A percentile compares a stretch with the other conserved stretches of the same genome.
These are phyloP conservation scores for Hylaea fasciaria DNA, from an alignment of 2,888 invertebrate species.

Conservation along the genomic window DNA sequence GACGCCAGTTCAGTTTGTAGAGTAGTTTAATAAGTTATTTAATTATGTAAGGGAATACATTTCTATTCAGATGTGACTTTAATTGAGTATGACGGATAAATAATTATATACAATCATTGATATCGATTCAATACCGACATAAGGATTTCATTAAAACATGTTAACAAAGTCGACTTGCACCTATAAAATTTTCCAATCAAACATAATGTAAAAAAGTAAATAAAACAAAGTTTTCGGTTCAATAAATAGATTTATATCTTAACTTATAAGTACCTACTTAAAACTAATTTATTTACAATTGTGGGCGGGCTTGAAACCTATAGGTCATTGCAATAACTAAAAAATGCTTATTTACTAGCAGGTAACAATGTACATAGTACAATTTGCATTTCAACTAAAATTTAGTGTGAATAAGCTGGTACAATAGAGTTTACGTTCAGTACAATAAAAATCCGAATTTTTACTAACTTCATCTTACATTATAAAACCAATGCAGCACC, in stretches of 20 bases:
- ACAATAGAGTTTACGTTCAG: constrained; percentile 12
- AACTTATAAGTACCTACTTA: constrained; percentile 48
- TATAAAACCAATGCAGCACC: constrained; percentile 1
- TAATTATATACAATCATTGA: no score
- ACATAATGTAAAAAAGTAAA: constrained; percentile 5
- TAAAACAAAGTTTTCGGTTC: constrained; percentile 48
- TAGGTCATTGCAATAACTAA: constrained; percentile 45
- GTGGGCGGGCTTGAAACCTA: constrained; percentile 56
- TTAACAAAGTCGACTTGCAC: no score
- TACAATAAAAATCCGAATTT: neutral
- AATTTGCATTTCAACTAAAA: constrained; percentile 21
- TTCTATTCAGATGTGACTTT: no score
- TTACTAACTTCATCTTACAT: neutral
- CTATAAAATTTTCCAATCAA: neutral
- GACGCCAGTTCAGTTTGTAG: no score
- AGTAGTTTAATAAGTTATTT: no score
- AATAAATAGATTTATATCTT: constrained; percentile 77
- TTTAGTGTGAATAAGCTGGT: constrained; percentile 28
- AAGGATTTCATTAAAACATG: no score
- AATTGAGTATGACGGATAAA: no score
- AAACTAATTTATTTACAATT: constrained; percentile 63
- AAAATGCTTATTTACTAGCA: constrained; percentile 60
- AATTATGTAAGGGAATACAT: no score
- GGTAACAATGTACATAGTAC: constrained; percentile 62
- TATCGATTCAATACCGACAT: no score